Percentiles rank a stretch among this genome's conserved stretches.
These are phyloP conservation scores for Sebastolobus altivelis DNA, from an alignment of 2,797 vertebrate species.

Conservation along the genomic window DNA sequence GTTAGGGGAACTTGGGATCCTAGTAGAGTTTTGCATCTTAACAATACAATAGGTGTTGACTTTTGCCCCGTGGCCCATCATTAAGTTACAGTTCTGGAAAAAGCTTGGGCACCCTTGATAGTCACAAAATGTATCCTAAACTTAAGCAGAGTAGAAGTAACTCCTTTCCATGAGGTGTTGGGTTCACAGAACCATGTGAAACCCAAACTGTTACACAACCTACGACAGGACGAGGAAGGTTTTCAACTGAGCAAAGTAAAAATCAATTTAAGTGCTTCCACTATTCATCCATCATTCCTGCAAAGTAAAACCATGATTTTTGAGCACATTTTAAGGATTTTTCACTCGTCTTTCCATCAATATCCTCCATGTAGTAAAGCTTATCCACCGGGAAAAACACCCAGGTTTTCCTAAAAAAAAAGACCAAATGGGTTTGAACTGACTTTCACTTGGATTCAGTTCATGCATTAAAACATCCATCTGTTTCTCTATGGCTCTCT, in stretches of 20 bases:
- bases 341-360: not conserved
- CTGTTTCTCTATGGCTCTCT: constrained; percentile 9
- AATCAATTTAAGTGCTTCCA: not conserved
- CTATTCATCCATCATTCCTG: not conserved
- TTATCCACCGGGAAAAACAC: not conserved
- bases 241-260: not conserved
- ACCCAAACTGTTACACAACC: not conserved
- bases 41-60: no score
- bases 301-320: not conserved
- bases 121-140: not conserved
- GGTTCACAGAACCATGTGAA: no score
- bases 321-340: not conserved
- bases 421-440: not conserved
- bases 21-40: no score
- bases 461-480: constrained; percentile 2
- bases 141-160: not conserved
- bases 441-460: not conserved
- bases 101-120: no score
- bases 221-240: not conserved
- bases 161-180: not conserved
- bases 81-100: no score
- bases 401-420: not conserved
- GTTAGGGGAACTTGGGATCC: no score
- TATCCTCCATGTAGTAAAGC: not conserved
- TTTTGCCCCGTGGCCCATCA: no score